phyloP scores from a whole-genome alignment of 1,140 invertebrate genomes.

The Drosophila punjabiensis region DNA sequence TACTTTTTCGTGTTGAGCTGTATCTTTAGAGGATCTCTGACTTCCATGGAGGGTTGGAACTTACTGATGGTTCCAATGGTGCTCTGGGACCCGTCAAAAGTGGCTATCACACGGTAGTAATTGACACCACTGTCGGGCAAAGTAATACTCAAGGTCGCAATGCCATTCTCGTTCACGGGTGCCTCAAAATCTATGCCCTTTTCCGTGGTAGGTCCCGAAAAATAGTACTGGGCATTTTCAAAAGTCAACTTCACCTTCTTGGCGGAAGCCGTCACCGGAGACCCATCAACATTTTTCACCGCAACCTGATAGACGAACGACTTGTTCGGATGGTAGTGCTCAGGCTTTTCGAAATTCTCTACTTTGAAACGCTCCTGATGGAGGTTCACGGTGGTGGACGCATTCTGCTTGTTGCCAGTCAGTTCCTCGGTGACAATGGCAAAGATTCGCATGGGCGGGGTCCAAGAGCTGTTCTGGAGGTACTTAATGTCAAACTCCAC shows the following conservation, averaged over 20 bases:
- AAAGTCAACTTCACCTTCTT: conserved; percentile 86
- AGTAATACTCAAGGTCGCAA: conserved; percentile 89
- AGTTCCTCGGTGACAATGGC: conserved; percentile 91
- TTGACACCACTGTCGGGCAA: conserved; percentile 28
- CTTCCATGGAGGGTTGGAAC: conserved; percentile 24
- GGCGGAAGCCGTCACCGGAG: conserved; percentile 88
- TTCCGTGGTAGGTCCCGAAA: background rate
- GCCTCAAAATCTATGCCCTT: conserved; percentile 20
- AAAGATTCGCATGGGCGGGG: conserved; percentile 87
- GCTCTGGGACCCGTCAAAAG: conserved; percentile 33
- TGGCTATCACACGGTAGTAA: conserved; percentile 36
- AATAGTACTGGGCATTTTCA: background rate
- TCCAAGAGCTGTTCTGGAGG: conserved; percentile 86
- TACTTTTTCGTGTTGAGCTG: conserved; percentile 61
- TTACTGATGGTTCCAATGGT: conserved; percentile 39
- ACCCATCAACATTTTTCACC: conserved; percentile 87
- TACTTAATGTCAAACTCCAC: conserved; percentile 89
- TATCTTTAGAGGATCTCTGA: conserved; percentile 47
- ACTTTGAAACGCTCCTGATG: conserved; percentile 94
- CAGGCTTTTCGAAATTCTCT: conserved; percentile 89
- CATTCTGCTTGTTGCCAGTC: conserved; percentile 92
- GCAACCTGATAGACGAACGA: conserved; percentile 91
- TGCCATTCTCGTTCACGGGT: conserved; percentile 87
- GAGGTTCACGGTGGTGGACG: conserved; percentile 90
- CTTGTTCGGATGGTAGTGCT: conserved; percentile 95